Base-by-base conservation (phyloP, 2,888 invertebrate genomes). In the Drosophila nr. fundita region DNA sequence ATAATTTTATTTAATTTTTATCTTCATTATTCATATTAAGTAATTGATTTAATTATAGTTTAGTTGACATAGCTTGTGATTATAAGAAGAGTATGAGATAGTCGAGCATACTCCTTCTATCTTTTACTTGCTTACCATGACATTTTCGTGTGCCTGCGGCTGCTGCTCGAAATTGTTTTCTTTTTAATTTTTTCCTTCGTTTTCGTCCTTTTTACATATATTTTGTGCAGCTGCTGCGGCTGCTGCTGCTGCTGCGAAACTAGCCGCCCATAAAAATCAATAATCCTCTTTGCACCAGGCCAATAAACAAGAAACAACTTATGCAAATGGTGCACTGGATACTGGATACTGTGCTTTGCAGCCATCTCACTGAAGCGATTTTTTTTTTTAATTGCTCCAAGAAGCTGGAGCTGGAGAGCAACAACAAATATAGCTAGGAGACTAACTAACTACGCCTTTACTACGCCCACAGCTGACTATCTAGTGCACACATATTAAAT, bases 251-350 rank as follows among this genome's bases (percentile, higher is more conserved):
- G 27, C 52, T 52, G 32, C 30, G 48, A 66, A 80, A 80, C 80
- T 78, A 68, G 65, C 62, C 30, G 45, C 8, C 71, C 58, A 61
- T 68, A 69, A 74, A 85, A 87, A 90, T 90, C 87, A 82, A 87
- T 87, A 87, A 87, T 87, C 86, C 83, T 76, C 87, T 88, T 80
- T 76, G 63, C 84, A 80, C 71, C 75, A 77, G 73, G 82, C 73
- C 62, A 76, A 80, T 73, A 71, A 84, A 82, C 62, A 81, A 53
- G 73, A 54, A 21, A 36, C 61, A 49, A 60, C 70, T 74, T 72
- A 80, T 78, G 87, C 67, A 83, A 84, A 83, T 73, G 55, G 8
- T 54, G 11, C 42, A 48, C 53, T 50, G 45, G n/a, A 27, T 29
- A 52, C 15, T 50, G 45, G n/a, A 27, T 29, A 52, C n/a, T 21